Evolutionary conservation across 1,140 invertebrate species (phyloP).

Genomic region (Brachionus rotundiformis): DNA sequence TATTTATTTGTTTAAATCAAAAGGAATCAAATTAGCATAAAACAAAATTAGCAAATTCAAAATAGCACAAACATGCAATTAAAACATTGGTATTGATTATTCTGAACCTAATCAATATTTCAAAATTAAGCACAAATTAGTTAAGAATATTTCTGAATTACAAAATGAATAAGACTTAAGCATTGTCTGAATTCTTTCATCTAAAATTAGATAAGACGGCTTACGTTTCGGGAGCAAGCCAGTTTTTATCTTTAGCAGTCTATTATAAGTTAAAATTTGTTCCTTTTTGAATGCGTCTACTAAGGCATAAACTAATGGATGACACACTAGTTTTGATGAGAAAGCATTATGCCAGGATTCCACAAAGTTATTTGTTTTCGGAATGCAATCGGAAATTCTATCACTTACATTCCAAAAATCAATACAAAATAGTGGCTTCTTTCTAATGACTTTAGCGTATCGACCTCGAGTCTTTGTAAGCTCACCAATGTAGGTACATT

Average conservation of each 20-base stretch:
- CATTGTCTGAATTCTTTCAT: neutral
- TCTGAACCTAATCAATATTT: neutral
- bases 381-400: conserved; percentile 8
- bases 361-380: conserved; percentile 31
- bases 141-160: neutral
- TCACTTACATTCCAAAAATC: neutral
- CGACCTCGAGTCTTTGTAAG: neutral
- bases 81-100: neutral
- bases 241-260: conserved; percentile 7
- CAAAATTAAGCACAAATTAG: conserved; percentile 7
- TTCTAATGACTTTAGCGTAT: neutral
- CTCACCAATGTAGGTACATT: too few species aligned
- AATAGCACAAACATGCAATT: neutral
- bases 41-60: neutral
- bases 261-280: neutral
- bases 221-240: neutral
- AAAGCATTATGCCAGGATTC: conserved; percentile 26
- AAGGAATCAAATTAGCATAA: neutral
- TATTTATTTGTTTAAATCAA: neutral
- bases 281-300: conserved; percentile 16
- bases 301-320: conserved; percentile 9
- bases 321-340: neutral
- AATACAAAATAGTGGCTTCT: neutral
- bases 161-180: neutral
- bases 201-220: neutral